A percentile compares a stretch with the other conserved stretches of the same genome.
phyloP scores from a whole-genome alignment of 2,797 vertebrate species.

The Geotrypetes seraphini region DNA sequence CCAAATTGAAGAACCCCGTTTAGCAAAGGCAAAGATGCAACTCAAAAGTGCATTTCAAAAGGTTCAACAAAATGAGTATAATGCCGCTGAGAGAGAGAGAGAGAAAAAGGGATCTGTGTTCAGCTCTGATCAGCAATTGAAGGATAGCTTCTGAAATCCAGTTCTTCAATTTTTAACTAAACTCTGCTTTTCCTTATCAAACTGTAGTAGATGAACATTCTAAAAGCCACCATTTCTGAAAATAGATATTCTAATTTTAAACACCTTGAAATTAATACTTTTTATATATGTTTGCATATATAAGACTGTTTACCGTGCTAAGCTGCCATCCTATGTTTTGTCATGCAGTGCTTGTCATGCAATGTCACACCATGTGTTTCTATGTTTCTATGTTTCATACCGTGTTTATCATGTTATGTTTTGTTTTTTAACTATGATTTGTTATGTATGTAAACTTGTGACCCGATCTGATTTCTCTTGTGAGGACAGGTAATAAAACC shows the following conservation, averaged over 20 bases:
- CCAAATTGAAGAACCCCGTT: slow-evolving; percentile 29
- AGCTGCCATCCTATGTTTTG: too few relatives aligned
- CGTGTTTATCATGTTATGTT: too few relatives aligned
- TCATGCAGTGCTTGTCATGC: too few relatives aligned
- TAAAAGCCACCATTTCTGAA: not conserved
- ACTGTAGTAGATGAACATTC: slow-evolving; percentile 20
- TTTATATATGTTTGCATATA: too few relatives aligned
- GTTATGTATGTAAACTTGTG: too few relatives aligned
- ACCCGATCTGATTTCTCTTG: too few relatives aligned
- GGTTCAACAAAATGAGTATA: slow-evolving; percentile 23
- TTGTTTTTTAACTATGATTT: too few relatives aligned
- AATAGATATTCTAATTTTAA: not conserved
- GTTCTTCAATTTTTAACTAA: slow-evolving; percentile 24
- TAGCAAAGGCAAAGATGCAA: too few relatives aligned
- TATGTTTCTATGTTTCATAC: too few relatives aligned
- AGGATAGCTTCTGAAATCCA: slow-evolving; percentile 19
- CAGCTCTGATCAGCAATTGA: slow-evolving; percentile 26
- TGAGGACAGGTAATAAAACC: too few relatives aligned
- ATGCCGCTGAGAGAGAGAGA: slow-evolving; percentile 13
- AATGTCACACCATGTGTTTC: too few relatives aligned
- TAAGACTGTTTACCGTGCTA: too few relatives aligned
- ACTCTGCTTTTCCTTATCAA: slow-evolving; percentile 16
- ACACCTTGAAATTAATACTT: not conserved
- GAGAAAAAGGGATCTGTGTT: slow-evolving; percentile 26
- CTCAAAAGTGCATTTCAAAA: slow-evolving; percentile 25